Base-by-base conservation (phyloP, 37 sponge, comb jelly and placozoan genomes). In the Mnemiopsis leidyi region DNA sequence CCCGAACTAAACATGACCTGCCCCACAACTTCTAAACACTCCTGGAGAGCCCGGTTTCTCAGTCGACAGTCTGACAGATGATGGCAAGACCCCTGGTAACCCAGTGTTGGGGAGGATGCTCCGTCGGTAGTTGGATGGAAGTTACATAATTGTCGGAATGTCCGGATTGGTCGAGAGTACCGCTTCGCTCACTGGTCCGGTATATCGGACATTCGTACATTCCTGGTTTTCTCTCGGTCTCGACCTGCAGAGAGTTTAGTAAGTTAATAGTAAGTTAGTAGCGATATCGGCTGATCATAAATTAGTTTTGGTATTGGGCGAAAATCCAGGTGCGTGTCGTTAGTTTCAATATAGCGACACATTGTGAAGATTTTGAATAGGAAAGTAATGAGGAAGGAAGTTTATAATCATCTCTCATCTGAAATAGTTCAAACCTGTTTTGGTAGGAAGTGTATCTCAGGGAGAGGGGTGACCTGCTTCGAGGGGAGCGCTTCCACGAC, bases 401-500 rank as follows among this genome's bases (percentile, higher is more conserved):
- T n/a, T n/a, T n/a, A n/a, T n/a, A n/a, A n/a, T n/a, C n/a, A n/a
- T n/a, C n/a, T n/a, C n/a, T n/a, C n/a, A n/a, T n/a, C 68, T 67
- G 20, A 67, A 67, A 67, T 67, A 67, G 13, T 67, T 7, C 30
- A 71, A 9, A 82, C 82, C 82, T 36, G 67, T 38, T 18, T 1
- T 18, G 90, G 90, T 23, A 38, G 26, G 90, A 85, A 85, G 26
- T n/a, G 67, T 85, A 85, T 85, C 61, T 85, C 90, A 1, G 90
- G 90, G 23, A 85, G 90, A 28, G 90, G 61, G 26, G 35, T 85
- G 90, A 85, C 90, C 39, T 85, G 90, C 39, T 85, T 85, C 3
- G 38, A 34, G 1, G 90, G 90, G 7, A 85, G 61, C 0, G 90
- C 90, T 67, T 85, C 90, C 61, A 76, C 68, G 95, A 96, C 95